phyloP scores from a whole-genome alignment of 2,797 vertebrate genomes.

The Nyctibius grandis region DNA sequence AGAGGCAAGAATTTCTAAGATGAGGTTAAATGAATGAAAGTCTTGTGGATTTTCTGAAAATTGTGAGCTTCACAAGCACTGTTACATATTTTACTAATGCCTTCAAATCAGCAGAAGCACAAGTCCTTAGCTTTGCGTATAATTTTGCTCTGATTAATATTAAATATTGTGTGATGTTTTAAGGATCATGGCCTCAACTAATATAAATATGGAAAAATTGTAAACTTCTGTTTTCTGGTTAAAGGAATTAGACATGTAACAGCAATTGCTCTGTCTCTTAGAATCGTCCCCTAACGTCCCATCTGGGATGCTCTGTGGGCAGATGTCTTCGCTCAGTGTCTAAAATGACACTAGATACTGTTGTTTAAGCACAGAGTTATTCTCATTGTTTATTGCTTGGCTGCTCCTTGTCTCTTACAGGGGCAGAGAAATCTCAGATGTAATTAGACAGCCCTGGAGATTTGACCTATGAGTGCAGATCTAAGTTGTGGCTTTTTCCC shows the following conservation, averaged over 20 bases:
- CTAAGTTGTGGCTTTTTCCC: background rate
- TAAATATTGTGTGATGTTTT: background rate
- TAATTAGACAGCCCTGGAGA: slow-evolving; percentile 11
- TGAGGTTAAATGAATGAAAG: slow-evolving; percentile 3
- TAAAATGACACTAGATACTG: background rate
- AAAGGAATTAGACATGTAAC: background rate
- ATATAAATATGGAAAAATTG: background rate
- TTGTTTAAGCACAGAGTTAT: slow-evolving; percentile 19
- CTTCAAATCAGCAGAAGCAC: background rate
- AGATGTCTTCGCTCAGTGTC: slow-evolving; percentile 6
- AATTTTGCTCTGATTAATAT: background rate
- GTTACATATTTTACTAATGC: background rate
- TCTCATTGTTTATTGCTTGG: slow-evolving; percentile 18
- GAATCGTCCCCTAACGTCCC: background rate
- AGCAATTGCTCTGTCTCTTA: background rate
- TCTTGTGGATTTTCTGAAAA: background rate
- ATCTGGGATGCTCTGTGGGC: background rate
- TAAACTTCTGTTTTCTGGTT: background rate
- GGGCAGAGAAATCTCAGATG: background rate
- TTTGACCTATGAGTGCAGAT: background rate
- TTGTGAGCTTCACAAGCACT: background rate
- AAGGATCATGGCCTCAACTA: background rate
- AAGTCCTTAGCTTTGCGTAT: background rate
- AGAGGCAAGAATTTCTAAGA: background rate
- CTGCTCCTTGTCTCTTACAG: background rate